Evolutionary conservation across 2,113 vertebrate genomes (phyloP).

Genomic region (Anthoscopus minutus): DNA sequence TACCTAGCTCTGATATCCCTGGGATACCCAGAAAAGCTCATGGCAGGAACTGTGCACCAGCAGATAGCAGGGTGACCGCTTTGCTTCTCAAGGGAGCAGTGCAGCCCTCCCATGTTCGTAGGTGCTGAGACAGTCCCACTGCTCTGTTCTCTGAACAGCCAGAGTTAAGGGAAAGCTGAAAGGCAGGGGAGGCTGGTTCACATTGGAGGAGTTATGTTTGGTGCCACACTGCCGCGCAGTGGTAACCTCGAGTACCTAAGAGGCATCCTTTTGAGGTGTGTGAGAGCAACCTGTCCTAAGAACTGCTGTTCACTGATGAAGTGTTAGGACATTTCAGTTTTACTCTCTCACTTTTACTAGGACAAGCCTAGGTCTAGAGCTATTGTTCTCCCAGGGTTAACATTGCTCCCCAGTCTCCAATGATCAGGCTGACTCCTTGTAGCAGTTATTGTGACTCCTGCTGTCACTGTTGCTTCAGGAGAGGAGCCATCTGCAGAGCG

Average conservation of each 20-base stretch:
- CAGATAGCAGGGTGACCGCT: neutral
- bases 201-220: neutral
- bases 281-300: fast-evolving
- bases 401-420: neutral
- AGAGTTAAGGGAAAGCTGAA: neutral
- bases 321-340: neutral
- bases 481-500: fast-evolving
- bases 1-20: neutral
- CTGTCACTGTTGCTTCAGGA: neutral
- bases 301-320: neutral
- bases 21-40: neutral
- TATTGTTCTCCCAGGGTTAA: neutral
- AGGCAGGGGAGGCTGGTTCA: neutral
- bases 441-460: neutral
- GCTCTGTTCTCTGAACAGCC: neutral
- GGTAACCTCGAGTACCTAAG: neutral
- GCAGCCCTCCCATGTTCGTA: fast-evolving
- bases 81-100: neutral
- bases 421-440: neutral
- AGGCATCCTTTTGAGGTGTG: neutral
- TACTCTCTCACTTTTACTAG: neutral
- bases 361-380: neutral
- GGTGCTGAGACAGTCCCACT: neutral
- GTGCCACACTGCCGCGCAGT: constrained; percentile 9
- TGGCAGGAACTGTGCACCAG: neutral